Conservation (phyloP, 2,113 vertebrate genomes). For the Rafetus swinhoei region DNA sequence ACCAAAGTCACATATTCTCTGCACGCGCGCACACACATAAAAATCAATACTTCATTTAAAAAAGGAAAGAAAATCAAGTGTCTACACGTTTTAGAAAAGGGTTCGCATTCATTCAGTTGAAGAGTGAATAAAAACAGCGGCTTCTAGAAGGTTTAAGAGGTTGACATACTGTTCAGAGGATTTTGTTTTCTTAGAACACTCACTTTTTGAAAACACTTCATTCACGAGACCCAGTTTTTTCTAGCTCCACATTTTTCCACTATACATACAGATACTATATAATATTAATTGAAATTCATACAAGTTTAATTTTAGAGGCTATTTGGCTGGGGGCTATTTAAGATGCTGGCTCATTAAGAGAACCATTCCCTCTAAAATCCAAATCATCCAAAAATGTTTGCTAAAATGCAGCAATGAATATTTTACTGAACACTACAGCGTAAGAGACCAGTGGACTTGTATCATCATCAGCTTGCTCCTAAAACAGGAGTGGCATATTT, state of each 20-base stretch:
- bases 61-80: neutral
- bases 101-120: neutral
- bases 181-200: neutral
- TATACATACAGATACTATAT: neutral
- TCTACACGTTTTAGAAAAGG: neutral
- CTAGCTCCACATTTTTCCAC: neutral
- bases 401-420: too few species aligned
- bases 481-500: constrained; percentile 61
- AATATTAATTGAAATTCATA: neutral
- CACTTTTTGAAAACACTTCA: neutral
- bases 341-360: neutral
- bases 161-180: neutral
- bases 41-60: neutral
- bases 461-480: neutral
- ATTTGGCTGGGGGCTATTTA: neutral
- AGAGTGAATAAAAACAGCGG: neutral
- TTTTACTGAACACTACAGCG: neutral
- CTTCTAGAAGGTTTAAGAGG: neutral
- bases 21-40: neutral
- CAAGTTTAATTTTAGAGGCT: neutral
- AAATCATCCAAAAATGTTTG: too few species aligned
- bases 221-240: neutral
- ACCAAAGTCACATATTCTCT: neutral
- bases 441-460: neutral
- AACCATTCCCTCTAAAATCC: neutral